These are phyloP conservation scores for Epistrophe eligans DNA, from an alignment of 2,888 invertebrate species.

Conservation along the genomic window DNA sequence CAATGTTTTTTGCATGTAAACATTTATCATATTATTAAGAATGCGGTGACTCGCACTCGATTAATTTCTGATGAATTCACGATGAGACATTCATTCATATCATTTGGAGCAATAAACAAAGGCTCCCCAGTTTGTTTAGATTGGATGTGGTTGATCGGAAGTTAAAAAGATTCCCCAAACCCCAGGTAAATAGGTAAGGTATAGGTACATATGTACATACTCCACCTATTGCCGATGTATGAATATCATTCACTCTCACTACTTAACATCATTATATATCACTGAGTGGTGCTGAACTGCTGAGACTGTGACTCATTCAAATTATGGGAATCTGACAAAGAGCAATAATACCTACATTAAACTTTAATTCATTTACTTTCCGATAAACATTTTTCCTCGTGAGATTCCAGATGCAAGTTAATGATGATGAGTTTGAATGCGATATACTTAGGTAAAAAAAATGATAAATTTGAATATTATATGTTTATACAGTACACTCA, in stretches of 20 bases:
- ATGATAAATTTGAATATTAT: background rate
- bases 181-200: background rate
- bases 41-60: slow-evolving; percentile 61
- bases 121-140: slow-evolving; percentile 11
- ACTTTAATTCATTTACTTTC: slow-evolving; percentile 9
- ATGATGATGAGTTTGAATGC: background rate
- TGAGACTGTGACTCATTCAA: slow-evolving; percentile 16
- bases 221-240: background rate
- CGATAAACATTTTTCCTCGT: slow-evolving; percentile 37
- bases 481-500: background rate
- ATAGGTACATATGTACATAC: too few species aligned
- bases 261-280: background rate
- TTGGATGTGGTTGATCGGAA: slow-evolving; percentile 10
- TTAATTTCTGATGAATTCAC: slow-evolving; percentile 61
- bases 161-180: background rate
- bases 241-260: background rate
- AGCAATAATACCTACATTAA: background rate
- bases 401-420: background rate
- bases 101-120: slow-evolving; percentile 58
- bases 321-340: background rate
- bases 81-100: slow-evolving; percentile 64
- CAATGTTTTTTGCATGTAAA: background rate
- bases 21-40: slow-evolving; percentile 1
- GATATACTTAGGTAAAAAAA: background rate
- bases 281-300: background rate